Evolutionary conservation across 2,113 vertebrate species (phyloP).

Genomic region (Mugil cephalus): DNA sequence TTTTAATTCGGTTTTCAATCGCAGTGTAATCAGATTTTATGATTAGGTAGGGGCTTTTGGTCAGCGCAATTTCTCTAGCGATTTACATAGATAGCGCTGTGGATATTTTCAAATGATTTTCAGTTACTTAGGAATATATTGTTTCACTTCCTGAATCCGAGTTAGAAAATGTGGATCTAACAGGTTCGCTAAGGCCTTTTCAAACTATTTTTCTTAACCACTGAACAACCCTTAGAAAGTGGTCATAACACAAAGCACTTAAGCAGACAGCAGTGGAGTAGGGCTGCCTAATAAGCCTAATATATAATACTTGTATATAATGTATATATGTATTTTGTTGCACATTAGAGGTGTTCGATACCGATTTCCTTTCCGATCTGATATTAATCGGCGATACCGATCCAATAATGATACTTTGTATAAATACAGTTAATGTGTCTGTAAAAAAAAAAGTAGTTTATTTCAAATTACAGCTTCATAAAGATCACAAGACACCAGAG

Average conservation of each 20-base stretch:
- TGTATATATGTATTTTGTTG: too few relatives aligned
- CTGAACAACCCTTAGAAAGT: slow-evolving; percentile 1
- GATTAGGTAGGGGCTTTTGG: slow-evolving; percentile 68
- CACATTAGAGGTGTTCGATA: too few relatives aligned
- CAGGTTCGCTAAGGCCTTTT: not conserved
- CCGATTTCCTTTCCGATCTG: too few relatives aligned
- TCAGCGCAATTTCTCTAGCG: slow-evolving; percentile 67
- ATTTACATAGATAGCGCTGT: slow-evolving; percentile 50
- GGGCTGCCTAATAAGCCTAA: too few relatives aligned
- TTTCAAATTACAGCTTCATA: too few relatives aligned
- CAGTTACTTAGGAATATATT: slow-evolving; percentile 28
- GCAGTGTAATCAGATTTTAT: slow-evolving; percentile 72
- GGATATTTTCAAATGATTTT: slow-evolving; percentile 29
- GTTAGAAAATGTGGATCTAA: not conserved
- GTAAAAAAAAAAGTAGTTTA: too few relatives aligned
- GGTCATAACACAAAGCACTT: not conserved
- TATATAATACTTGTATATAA: not conserved
- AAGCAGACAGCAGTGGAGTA: too few relatives aligned
- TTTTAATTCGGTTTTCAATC: slow-evolving; percentile 76
- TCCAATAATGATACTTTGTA: too few relatives aligned
- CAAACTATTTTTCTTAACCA: not conserved
- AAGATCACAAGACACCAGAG: too few relatives aligned
- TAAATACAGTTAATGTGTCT: too few relatives aligned
- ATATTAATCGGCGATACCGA: too few relatives aligned
- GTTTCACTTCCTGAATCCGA: not conserved